Evolutionary conservation across 1,140 invertebrate genomes (phyloP), one percentile per base, ranked within the genome.

Genomic region (Camponotus floridanus): DNA sequence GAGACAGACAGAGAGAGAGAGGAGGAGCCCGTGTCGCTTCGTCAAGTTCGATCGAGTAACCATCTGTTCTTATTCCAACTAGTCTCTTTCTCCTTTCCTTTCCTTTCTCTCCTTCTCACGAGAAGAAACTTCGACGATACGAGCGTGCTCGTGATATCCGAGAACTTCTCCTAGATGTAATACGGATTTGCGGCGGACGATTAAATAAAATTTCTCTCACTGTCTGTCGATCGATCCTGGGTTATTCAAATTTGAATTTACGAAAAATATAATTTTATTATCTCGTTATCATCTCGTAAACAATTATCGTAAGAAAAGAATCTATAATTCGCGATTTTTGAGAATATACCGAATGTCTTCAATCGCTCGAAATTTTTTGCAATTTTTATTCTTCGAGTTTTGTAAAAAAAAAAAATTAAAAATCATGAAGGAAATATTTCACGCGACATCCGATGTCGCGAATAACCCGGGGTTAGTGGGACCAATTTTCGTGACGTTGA

Each of bases 201-300:
- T 86, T 86, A 81, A 86, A 81, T 86, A 68, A 48, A 71, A 71
- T 64, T 70, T 74, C 67, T 42, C 42, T 67, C 45, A 42, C n/a
- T 1, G 18, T 55, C 42, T 45, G 1, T 9, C 42, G 8, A 11
- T 51, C 31, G 26, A 26, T 78, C 45, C 67, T 42, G 26, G 21
- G 13, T 76, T 55, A 42, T 64, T 79, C 8, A 31, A 68, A 36
- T 42, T 67, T 9, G 18, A 48, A 51, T 39, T 76, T 36, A 13
- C 26, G 51, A 21, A 21, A 68, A 68, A 39, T 55, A 67, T 9
- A 3, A n/a, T 71, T 26, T 61, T 9, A 39, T 59, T 57, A 33
- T 65, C 45, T 51, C 45, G 48, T 15, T n/a, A n/a, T n/a, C n/a
- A n/a, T n/a, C n/a, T n/a, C n/a, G n/a, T n/a, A n/a, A n/a, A n/a